A percentile compares a stretch with the other conserved stretches of the same genome.
phyloP scores from a whole-genome alignment of 2,113 vertebrate genomes.

The Eretmochelys imbricata region DNA sequence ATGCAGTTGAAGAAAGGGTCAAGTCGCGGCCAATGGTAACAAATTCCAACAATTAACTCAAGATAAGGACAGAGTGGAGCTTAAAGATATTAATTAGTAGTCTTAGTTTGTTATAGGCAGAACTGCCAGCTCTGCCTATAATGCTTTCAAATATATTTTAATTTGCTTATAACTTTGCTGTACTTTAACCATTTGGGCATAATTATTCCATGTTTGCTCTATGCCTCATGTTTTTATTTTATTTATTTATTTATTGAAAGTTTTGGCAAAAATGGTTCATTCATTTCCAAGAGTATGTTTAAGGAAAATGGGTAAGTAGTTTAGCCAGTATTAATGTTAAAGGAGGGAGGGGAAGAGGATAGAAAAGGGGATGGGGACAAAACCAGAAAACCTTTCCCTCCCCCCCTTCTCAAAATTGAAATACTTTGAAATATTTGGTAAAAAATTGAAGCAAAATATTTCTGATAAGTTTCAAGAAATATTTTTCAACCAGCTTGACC shows the following conservation, averaged over 20 bases:
- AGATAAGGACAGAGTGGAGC: background rate
- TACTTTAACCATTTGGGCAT: background rate
- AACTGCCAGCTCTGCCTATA: background rate
- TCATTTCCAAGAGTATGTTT: background rate
- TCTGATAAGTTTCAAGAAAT: background rate
- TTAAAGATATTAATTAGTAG: background rate
- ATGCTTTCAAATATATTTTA: background rate
- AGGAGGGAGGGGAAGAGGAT: background rate
- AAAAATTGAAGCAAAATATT: background rate
- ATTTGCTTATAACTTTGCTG: background rate
- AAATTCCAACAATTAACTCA: slow-evolving; percentile 14
- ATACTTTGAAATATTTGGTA: background rate
- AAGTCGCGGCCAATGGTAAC: background rate
- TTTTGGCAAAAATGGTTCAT: background rate
- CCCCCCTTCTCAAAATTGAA: background rate
- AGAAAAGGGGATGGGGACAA: background rate
- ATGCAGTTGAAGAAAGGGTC: background rate
- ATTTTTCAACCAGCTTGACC: background rate
- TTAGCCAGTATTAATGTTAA: background rate
- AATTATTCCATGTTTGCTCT: background rate
- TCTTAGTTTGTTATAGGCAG: background rate
- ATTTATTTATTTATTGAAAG: background rate
- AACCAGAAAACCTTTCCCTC: background rate
- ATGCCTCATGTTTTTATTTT: background rate
- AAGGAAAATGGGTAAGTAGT: background rate